These are phyloP conservation scores for Sporophila hypoxantha DNA, from an alignment of 2,113 vertebrate species.

Conservation along the genomic window DNA sequence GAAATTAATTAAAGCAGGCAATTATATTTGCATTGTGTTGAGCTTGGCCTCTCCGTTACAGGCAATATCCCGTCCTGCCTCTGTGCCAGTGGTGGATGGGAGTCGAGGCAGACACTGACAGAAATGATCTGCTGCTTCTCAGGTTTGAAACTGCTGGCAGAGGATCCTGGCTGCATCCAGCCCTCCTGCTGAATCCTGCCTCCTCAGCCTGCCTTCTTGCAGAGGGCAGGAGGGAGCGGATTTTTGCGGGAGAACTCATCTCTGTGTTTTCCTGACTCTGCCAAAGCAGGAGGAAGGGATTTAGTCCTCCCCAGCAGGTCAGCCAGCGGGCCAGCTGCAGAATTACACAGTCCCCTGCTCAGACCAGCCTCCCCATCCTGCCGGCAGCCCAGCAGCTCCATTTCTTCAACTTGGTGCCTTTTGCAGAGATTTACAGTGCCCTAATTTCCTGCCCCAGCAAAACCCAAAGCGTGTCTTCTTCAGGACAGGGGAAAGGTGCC, in stretches of 20 bases:
- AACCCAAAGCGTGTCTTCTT: neutral
- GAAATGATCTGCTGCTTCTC: neutral
- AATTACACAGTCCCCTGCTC: neutral
- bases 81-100: neutral
- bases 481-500: neutral
- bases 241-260: neutral
- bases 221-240: neutral
- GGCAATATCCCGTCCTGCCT: neutral
- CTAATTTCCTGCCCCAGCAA: neutral
- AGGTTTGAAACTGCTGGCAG: neutral
- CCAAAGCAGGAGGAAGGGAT: neutral
- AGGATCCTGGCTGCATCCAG: neutral
- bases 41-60: neutral
- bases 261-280: neutral
- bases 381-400: neutral
- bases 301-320: neutral
- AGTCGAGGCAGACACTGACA: conserved; percentile 1
- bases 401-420: neutral
- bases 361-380: neutral
- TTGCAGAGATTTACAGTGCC: neutral
- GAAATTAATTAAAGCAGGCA: conserved; percentile 12
- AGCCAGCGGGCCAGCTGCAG: neutral
- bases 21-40: neutral
- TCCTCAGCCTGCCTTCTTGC: neutral
- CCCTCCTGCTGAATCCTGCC: neutral